Evolutionary conservation across 1,140 invertebrate species (phyloP).

Genomic region (Drosophila subobscura): DNA sequence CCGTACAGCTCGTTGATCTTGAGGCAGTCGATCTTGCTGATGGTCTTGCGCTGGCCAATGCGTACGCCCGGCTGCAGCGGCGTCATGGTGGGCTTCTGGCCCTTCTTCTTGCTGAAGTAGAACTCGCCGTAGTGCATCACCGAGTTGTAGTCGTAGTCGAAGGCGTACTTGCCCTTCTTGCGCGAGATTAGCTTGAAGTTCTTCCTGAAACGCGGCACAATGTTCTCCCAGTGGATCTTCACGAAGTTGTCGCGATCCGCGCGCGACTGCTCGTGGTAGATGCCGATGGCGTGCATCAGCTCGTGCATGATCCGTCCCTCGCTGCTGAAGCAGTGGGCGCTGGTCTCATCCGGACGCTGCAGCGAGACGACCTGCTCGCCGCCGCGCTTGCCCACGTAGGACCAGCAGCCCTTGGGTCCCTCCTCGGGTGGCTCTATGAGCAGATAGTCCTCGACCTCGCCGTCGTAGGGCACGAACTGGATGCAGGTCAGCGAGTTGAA

Average conservation of each 20-base stretch:
- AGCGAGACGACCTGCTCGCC: slow-evolving; percentile 82
- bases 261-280: slow-evolving; percentile 94
- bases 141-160: slow-evolving; percentile 89
- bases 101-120: slow-evolving; percentile 84
- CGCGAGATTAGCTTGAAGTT: slow-evolving; percentile 88
- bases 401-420: slow-evolving; percentile 91
- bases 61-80: slow-evolving; percentile 84
- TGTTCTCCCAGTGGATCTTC: slow-evolving; percentile 89
- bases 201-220: slow-evolving; percentile 86
- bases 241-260: slow-evolving; percentile 91
- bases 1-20: slow-evolving; percentile 89
- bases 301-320: slow-evolving; percentile 92
- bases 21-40: slow-evolving; percentile 88
- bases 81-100: slow-evolving; percentile 85
- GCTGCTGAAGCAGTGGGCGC: slow-evolving; percentile 86
- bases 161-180: slow-evolving; percentile 88
- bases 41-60: slow-evolving; percentile 87
- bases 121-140: slow-evolving; percentile 90
- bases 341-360: slow-evolving; percentile 86
- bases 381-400: slow-evolving; percentile 89
- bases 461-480: slow-evolving; percentile 87
- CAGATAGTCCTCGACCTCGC: slow-evolving; percentile 89
- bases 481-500: slow-evolving; percentile 90
- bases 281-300: slow-evolving; percentile 93
- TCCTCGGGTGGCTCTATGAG: slow-evolving; percentile 88